These are phyloP conservation scores for Dryocosmus kuriphilus DNA, from an alignment of 2,888 invertebrate species.

Conservation along the genomic window DNA sequence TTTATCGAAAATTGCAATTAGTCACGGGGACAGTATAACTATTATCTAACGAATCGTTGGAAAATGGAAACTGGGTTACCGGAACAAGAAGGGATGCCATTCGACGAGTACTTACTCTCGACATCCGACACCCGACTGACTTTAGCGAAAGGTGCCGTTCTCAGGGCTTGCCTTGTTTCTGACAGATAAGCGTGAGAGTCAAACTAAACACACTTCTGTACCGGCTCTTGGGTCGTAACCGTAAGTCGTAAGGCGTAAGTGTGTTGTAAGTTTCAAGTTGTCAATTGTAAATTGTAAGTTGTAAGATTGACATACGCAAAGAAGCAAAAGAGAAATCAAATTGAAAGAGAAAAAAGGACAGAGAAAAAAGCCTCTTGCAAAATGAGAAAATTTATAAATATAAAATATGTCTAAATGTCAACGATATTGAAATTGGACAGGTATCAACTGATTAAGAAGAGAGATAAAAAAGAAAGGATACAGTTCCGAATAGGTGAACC, in stretches of 20 bases:
- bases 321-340: background rate
- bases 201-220: background rate
- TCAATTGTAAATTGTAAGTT: too few species aligned
- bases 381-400: slow-evolving; percentile 25
- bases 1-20: too few species aligned
- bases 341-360: background rate
- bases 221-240: background rate
- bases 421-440: background rate
- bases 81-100: slow-evolving; percentile 49
- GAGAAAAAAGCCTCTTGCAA: slow-evolving; percentile 9
- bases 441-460: slow-evolving; percentile 1
- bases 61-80: slow-evolving; percentile 55
- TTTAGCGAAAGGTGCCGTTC: slow-evolving; percentile 62
- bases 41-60: too few species aligned
- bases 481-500: too few species aligned
- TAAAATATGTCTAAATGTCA: background rate
- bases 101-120: slow-evolving; percentile 17
- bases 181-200: slow-evolving; percentile 39
- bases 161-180: slow-evolving; percentile 47
- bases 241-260: slow-evolving; percentile 42
- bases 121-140: slow-evolving; percentile 1
- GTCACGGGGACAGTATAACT: too few species aligned
- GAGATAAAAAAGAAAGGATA: too few species aligned
- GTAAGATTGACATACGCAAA: background rate
- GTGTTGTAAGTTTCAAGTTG: background rate